These are phyloP conservation scores for Papilio dardanus DNA, from an alignment of 1,140 invertebrate genomes.

Conservation along the genomic window DNA sequence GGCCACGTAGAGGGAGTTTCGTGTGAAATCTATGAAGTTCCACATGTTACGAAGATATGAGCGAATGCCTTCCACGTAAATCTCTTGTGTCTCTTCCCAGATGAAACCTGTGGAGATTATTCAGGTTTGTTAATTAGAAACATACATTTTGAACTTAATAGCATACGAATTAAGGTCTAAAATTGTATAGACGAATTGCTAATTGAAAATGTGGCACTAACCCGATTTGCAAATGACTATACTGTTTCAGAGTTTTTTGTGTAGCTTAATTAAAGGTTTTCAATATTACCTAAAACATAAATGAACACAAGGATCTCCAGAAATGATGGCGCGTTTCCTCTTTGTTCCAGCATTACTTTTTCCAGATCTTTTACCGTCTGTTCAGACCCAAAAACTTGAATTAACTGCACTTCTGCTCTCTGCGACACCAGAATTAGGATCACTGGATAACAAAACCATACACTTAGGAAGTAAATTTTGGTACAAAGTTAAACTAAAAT, in stretches of 20 bases:
- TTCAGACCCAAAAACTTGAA: conserved; percentile 88
- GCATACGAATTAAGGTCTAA: background rate
- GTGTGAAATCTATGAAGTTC: conserved; percentile 97
- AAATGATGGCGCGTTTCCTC: conserved; percentile 90
- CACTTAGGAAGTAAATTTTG: too few species aligned
- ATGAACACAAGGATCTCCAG: conserved; percentile 90
- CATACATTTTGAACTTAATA: conserved; percentile 29
- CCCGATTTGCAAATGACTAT: too few species aligned
- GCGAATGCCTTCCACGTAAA: conserved; percentile 91
- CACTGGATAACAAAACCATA: conserved; percentile 81
- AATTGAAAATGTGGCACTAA: too few species aligned
- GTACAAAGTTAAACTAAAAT: too few species aligned
- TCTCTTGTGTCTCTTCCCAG: conserved; percentile 95
- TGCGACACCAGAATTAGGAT: conserved; percentile 94
- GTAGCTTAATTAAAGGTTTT: too few species aligned
- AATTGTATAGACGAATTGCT: background rate
- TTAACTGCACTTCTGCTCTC: conserved; percentile 89
- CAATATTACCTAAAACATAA: conserved; percentile 87
- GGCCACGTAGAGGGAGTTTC: conserved; percentile 92
- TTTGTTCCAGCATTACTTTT: conserved; percentile 85
- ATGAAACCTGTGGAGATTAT: conserved; percentile 88
- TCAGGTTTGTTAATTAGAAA: background rate
- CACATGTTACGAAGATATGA: conserved; percentile 95
- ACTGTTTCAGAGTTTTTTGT: background rate
- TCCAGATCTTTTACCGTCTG: conserved; percentile 84